Evolutionary conservation across 2,797 vertebrate species (phyloP).

Genomic region (Rhinophrynus dorsalis): DNA sequence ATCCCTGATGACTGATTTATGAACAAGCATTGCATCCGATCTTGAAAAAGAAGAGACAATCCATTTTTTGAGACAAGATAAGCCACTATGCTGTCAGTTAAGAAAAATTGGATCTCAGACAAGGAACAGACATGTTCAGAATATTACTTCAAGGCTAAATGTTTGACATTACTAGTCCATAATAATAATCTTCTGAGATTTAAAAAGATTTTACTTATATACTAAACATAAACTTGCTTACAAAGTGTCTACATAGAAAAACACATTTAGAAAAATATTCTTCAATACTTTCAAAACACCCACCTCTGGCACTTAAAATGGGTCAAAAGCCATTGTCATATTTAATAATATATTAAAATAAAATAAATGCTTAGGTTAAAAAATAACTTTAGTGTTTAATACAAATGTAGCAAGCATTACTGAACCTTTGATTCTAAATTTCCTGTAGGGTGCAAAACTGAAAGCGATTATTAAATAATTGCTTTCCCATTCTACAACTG

Average conservation of each 20-base stretch:
- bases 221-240: not conserved
- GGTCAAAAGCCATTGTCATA: no score
- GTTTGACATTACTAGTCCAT: conserved; percentile 28
- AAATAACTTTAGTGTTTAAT: no score
- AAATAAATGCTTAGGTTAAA: no score
- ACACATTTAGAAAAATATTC: not conserved
- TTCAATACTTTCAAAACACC: no score
- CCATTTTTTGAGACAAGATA: conserved; percentile 51
- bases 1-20: conserved; percentile 49
- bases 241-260: not conserved
- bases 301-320: no score
- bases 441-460: no score
- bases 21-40: conserved; percentile 37
- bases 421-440: no score
- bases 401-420: no score
- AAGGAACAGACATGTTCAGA: conserved; percentile 35
- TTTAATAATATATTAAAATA: no score
- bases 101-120: conserved; percentile 44
- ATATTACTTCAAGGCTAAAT: conserved; percentile 40
- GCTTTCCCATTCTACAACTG: no score
- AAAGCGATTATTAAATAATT: no score
- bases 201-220: conserved; percentile 16
- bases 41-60: conserved; percentile 44
- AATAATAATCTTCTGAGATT: conserved; percentile 37
- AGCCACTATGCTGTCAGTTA: conserved; percentile 47